Evolutionary conservation across 2,888 invertebrate genomes (phyloP).

Genomic region (Lapara coniferarum): DNA sequence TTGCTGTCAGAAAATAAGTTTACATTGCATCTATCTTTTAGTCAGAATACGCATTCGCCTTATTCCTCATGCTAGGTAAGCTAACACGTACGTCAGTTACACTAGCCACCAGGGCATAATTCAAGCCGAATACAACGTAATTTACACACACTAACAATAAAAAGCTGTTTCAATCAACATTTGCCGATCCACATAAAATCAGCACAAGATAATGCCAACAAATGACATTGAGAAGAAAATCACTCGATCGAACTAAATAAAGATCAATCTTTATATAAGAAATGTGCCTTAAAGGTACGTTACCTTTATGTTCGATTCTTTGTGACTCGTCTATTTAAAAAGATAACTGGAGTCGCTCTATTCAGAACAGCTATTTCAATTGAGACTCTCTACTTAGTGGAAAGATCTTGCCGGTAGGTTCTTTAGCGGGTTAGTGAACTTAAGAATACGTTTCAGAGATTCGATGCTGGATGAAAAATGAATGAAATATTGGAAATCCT

Average conservation of each 20-base stretch:
- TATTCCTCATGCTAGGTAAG: not conserved
- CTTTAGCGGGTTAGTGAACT: slow-evolving; percentile 35
- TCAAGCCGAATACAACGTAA: not conserved
- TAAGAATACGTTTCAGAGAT: slow-evolving; percentile 21
- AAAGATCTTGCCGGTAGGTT: slow-evolving; percentile 35
- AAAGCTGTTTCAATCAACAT: not conserved
- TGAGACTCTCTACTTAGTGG: slow-evolving; percentile 34
- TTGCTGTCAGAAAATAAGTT: not conserved
- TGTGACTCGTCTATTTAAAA: slow-evolving; percentile 46
- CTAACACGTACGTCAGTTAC: not conserved
- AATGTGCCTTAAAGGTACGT: slow-evolving; percentile 29
- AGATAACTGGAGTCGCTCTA: slow-evolving; percentile 44
- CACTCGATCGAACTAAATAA: slow-evolving; percentile 26
- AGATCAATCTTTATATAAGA: slow-evolving; percentile 29
- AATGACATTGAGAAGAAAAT: slow-evolving; percentile 19
- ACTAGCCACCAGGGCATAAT: slow-evolving; percentile 4
- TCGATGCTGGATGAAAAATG: slow-evolving; percentile 12
- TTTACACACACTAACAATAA: not conserved
- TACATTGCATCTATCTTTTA: too few species aligned
- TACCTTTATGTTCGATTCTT: slow-evolving; percentile 42
- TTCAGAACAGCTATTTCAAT: slow-evolving; percentile 43
- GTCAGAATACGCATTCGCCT: too few species aligned
- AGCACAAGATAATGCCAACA: slow-evolving; percentile 16
- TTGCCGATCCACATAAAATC: not conserved
- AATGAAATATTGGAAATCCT: slow-evolving; percentile 26